These are phyloP conservation scores for Puma concolor DNA, from an alignment of 2,113 vertebrate species.

Conservation along the genomic window DNA sequence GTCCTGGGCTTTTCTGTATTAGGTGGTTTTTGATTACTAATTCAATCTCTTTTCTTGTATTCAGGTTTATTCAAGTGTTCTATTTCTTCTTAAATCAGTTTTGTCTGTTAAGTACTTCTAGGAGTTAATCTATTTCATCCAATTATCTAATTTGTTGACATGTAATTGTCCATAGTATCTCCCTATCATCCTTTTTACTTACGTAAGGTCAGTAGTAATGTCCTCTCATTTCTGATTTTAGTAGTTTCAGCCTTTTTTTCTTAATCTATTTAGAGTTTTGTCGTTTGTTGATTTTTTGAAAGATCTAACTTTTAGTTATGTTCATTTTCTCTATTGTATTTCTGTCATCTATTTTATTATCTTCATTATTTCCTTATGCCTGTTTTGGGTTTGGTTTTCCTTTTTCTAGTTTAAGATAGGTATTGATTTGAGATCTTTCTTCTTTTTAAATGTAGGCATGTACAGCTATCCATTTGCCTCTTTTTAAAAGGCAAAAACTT, in stretches of 20 bases:
- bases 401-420: not conserved
- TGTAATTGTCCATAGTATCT: not conserved
- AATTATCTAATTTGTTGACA: not conserved
- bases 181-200: not conserved
- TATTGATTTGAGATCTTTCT: not conserved
- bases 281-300: not conserved
- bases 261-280: not conserved
- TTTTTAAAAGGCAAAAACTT: too few species aligned
- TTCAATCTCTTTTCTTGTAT: not conserved
- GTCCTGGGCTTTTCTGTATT: not conserved
- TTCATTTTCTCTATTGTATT: not conserved
- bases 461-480: not conserved
- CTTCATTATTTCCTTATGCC: not conserved
- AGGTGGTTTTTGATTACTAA: not conserved
- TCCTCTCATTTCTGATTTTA: not conserved
- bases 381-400: not conserved
- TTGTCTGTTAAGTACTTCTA: not conserved
- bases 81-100: not conserved
- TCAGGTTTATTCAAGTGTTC: not conserved
- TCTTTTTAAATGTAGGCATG: not conserved
- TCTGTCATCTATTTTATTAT: not conserved
- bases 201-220: not conserved
- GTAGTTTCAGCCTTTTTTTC: not conserved
- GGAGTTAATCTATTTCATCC: not conserved
- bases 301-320: not conserved